Conservation (phyloP, 2,797 vertebrate species). For the Merluccius polli region DNA sequence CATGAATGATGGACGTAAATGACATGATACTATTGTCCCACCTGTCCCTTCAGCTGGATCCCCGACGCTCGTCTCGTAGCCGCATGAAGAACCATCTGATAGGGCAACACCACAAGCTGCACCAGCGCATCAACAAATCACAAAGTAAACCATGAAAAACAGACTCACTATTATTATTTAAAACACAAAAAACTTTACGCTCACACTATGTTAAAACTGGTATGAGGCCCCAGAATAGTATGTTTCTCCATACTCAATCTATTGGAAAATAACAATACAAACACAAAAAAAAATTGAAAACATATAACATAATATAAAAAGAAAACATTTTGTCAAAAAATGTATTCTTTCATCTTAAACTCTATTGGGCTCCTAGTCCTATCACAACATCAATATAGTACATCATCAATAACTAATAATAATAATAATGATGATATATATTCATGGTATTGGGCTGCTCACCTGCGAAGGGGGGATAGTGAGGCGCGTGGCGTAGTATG, state of each 20-base stretch:
- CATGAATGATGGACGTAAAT: not conserved
- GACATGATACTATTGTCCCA: conserved; percentile 39
- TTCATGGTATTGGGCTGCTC: not conserved
- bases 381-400: not conserved
- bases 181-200: not conserved
- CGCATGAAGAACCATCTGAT: conserved; percentile 91
- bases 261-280: not conserved
- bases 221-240: not conserved
- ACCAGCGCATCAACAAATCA: conserved; percentile 10
- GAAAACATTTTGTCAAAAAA: too few species aligned
- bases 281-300: not conserved
- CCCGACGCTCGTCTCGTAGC: conserved; percentile 86
- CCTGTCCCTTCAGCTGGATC: conserved; percentile 88
- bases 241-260: not conserved
- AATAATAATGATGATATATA: not conserved
- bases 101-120: conserved; percentile 94
- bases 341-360: not conserved
- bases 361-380: not conserved
- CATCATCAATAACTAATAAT: not conserved
- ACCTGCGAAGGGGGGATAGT: conserved; percentile 91
- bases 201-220: not conserved
- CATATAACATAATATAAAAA: not conserved
- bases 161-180: not conserved
- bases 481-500: conserved; percentile 86
- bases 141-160: not conserved